Evolutionary conservation across 2,888 invertebrate genomes (phyloP).

Genomic region (Esperia sulphurella): DNA sequence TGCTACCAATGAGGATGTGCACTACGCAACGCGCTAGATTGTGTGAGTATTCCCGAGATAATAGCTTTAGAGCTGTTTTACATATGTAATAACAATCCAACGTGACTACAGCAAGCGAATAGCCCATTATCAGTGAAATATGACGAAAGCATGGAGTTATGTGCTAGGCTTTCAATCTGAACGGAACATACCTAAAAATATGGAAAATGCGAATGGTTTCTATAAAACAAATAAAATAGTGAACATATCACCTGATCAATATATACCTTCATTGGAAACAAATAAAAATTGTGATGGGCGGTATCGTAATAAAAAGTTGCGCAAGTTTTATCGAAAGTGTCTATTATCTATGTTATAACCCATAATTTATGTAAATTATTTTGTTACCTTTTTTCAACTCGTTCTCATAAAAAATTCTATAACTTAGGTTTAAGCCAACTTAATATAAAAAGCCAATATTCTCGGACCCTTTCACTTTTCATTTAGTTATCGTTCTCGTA

Average conservation of each 20-base stretch:
- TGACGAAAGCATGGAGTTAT: too few relatives aligned
- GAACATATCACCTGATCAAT: too few relatives aligned
- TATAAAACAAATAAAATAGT: too few relatives aligned
- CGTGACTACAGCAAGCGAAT: slow-evolving; percentile 5
- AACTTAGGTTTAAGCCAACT: too few relatives aligned
- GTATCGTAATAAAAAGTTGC: background rate
- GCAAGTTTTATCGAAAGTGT: background rate
- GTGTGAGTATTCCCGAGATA: background rate
- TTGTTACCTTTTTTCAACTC: background rate
- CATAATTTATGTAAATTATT: background rate
- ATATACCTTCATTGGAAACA: too few relatives aligned
- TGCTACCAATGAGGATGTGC: too few relatives aligned
- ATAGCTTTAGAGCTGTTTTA: slow-evolving; percentile 3
- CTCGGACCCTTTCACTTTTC: too few relatives aligned
- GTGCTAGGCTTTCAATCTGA: too few relatives aligned
- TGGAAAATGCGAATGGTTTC: too few relatives aligned
- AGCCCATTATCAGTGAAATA: slow-evolving; percentile 6
- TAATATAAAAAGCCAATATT: too few relatives aligned
- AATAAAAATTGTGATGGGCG: background rate
- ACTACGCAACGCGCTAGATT: background rate
- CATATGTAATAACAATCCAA: slow-evolving; percentile 7
- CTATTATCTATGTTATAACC: slow-evolving; percentile 1
- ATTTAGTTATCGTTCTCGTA: too few relatives aligned
- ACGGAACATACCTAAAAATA: too few relatives aligned
- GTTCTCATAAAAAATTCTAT: slow-evolving; percentile 1